Evolutionary conservation across 2,797 vertebrate genomes (phyloP).

Genomic region (Tenualosa ilisha): DNA sequence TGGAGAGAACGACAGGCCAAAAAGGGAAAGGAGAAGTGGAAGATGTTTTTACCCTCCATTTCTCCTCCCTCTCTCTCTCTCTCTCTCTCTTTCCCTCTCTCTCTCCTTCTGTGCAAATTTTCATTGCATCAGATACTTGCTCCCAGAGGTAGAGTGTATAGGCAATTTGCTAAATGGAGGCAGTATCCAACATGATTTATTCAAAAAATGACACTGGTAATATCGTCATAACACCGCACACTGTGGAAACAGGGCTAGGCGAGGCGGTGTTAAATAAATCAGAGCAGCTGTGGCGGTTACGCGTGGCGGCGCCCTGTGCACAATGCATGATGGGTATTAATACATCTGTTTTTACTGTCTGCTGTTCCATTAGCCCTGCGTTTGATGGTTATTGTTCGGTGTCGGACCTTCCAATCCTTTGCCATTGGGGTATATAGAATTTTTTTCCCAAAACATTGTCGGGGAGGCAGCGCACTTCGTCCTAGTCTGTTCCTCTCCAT

Average conservation of each 20-base stretch:
- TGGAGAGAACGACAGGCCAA: conserved; percentile 30
- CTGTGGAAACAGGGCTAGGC: conserved; percentile 39
- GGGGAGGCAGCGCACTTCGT: background rate
- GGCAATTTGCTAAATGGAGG: conserved; percentile 63
- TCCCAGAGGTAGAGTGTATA: conserved; percentile 39
- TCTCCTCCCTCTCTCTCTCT: conserved; percentile 7
- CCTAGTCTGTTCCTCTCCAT: background rate
- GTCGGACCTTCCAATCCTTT: conserved; percentile 10
- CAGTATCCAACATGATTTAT: conserved; percentile 61
- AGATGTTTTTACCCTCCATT: background rate
- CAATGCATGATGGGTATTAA: conserved; percentile 48
- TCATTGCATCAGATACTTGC: conserved; percentile 46
- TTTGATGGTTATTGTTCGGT: conserved; percentile 47
- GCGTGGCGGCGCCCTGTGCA: conserved; percentile 42
- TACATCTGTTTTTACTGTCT: conserved; percentile 56
- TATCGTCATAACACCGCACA: conserved; percentile 57
- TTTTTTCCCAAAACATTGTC: background rate
- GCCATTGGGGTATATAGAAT: background rate
- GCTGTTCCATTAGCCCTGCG: conserved; percentile 54
- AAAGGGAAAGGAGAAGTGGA: conserved; percentile 29
- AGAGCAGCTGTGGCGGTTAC: conserved; percentile 37
- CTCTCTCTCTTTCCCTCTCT: background rate
- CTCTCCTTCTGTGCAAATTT: conserved; percentile 43
- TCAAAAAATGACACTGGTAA: conserved; percentile 60
- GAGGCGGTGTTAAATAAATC: conserved; percentile 57